Evolutionary conservation across 2,797 vertebrate genomes (phyloP), one percentile per base, ranked within the genome.

Genomic region (Dromococcyx pavoninus): DNA sequence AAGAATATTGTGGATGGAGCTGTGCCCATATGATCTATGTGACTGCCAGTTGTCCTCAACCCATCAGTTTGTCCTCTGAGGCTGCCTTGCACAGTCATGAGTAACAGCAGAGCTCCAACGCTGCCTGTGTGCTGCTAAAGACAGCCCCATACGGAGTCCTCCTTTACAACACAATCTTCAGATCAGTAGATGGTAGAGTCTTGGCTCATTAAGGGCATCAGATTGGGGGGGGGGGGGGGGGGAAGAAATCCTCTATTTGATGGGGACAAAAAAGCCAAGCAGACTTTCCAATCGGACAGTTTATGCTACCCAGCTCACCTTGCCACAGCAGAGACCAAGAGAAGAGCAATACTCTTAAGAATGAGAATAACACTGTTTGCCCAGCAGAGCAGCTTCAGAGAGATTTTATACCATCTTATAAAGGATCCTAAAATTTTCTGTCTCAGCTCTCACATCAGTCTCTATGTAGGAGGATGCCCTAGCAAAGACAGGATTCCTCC

Each of bases 191-290:
- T 13, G n/a, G 43, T 2, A n/a, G 13, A 37, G 21, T 54, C 56
- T 78, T 4, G 3, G 41, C 41, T 64, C 25, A 46, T 39, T 33
- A 67, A 9, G 57, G 39, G 9, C 46, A 46, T 44, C 57, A n/a
- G 22, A 58, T 0, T 39, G 18, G 9, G 3, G 16, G 3, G 11
- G 35, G 10, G 8, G 10, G 8, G n/a, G n/a, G n/a, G n/a, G n/a
- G n/a, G n/a, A n/a, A 56, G 15, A 83, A 80, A 27, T 67, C 33
- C 50, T 80, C 41, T 56, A 3, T 27, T 12, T 41, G 37, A 74
- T 19, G 32, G 41, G 39, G 28, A 67, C 33, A 74, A 80, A 86
- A 56, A 2, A 44, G 21, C 28, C 32, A 56, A 80, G 33, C 17
- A 77, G 61, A 24, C 19, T 57, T 91, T 44, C 37, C 35, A 66